Evolutionary conservation across 2,888 invertebrate species (phyloP).

Genomic region (Colostygia pectinataria): DNA sequence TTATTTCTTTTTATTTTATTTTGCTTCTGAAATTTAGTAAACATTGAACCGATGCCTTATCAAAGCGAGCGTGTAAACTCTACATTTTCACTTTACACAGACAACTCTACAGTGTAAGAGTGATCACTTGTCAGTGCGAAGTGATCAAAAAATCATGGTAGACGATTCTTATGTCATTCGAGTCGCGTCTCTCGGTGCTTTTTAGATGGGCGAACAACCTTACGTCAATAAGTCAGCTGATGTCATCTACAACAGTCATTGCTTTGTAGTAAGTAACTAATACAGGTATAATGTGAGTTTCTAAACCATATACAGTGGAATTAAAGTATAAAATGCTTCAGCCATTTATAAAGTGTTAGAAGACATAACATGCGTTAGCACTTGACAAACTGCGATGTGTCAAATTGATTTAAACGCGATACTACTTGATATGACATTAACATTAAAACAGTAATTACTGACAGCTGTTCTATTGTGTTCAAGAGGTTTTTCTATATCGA

Average conservation of each 20-base stretch:
- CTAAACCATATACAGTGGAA: neutral
- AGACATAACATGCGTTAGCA: conserved; percentile 43
- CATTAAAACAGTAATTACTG: conserved; percentile 43
- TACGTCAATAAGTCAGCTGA: too few relatives aligned
- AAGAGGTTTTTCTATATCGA: conserved; percentile 33
- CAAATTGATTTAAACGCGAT: conserved; percentile 65
- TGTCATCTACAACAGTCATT: neutral
- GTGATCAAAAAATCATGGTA: too few relatives aligned
- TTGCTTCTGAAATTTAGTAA: too few relatives aligned
- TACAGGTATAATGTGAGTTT: neutral
- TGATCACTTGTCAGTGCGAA: too few relatives aligned
- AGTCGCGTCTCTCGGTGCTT: too few relatives aligned
- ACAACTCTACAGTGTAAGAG: too few relatives aligned
- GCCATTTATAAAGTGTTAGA: neutral
- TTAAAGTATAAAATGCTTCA: neutral
- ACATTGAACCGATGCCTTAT: too few relatives aligned
- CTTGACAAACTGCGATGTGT: conserved; percentile 57
- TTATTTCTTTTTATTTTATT: too few relatives aligned
- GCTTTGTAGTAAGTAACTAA: neutral
- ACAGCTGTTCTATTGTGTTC: conserved; percentile 29
- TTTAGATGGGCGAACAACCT: too few relatives aligned
- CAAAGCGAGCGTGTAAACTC: too few relatives aligned
- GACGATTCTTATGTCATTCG: too few relatives aligned
- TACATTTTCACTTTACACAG: too few relatives aligned
- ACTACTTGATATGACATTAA: conserved; percentile 55